A percentile compares a stretch with the other conserved stretches of the same genome.
These are phyloP conservation scores for Nannospalax galili DNA, from an alignment of 2,113 vertebrate species.

Conservation along the genomic window DNA sequence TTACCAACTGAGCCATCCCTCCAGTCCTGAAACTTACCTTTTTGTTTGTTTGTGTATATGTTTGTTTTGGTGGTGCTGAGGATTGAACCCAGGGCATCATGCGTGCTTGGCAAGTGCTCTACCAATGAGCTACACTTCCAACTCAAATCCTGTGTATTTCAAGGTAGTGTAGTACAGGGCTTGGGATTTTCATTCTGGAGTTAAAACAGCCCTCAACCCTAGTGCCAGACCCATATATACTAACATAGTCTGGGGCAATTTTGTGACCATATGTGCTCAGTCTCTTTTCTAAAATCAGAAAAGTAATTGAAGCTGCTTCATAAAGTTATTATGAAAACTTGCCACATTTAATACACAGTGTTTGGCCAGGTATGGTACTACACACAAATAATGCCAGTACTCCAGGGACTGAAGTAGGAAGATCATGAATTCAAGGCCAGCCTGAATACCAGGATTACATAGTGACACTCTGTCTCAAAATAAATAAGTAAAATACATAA, in stretches of 20 bases:
- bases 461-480: neutral
- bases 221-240: neutral
- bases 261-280: neutral
- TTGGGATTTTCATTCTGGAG: neutral
- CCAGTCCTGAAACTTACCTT: neutral
- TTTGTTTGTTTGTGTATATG: neutral
- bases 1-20: neutral
- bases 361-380: neutral
- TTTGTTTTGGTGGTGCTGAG: neutral
- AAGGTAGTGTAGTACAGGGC: neutral
- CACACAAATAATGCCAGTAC: neutral
- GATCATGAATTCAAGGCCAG: neutral
- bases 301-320: neutral
- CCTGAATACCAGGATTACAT: neutral
- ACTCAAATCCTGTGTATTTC: neutral
- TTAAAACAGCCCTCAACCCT: conserved; percentile 19
- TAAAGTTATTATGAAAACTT: neutral
- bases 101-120: neutral
- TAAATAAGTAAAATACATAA: neutral
- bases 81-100: neutral
- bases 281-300: conserved; percentile 41
- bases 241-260: neutral
- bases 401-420: neutral
- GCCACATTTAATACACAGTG: neutral
- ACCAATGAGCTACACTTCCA: neutral